Conservation (phyloP, 2,797 vertebrate species). For the Myiotriccus ornatus region DNA sequence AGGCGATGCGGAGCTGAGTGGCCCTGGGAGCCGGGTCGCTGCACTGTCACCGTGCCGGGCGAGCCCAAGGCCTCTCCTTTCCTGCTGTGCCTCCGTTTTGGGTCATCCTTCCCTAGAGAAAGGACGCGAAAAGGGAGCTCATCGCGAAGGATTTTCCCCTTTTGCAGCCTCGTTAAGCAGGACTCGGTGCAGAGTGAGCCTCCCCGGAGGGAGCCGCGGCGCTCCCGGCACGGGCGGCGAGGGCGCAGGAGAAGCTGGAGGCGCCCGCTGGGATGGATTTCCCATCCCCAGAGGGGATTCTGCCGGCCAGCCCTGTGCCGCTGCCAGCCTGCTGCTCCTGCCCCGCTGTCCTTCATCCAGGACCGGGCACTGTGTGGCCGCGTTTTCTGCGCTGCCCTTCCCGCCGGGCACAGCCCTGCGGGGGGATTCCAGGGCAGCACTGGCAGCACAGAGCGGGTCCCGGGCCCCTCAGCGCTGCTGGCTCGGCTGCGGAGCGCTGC, state of each 20-base stretch:
- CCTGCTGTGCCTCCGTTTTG: rapidly evolving
- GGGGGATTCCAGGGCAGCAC: no score
- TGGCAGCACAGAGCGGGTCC: background rate
- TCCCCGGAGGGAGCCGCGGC: background rate
- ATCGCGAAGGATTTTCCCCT: background rate
- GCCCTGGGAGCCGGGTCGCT: background rate
- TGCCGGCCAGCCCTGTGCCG: background rate
- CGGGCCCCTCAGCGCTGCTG: background rate
- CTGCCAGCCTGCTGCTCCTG: background rate
- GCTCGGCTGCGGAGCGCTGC: background rate
- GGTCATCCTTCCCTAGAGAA: background rate
- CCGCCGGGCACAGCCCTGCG: no score
- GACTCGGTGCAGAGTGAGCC: background rate
- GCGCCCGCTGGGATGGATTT: background rate
- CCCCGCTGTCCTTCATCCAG: background rate
- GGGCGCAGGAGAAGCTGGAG: background rate
- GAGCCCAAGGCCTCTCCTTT: background rate
- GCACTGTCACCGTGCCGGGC: rapidly evolving
- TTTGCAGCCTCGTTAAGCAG: background rate
- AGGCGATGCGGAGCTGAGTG: rapidly evolving
- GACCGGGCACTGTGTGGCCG: rapidly evolving
- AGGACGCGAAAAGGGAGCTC: background rate
- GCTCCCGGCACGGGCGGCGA: rapidly evolving
- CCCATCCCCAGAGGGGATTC: background rate
- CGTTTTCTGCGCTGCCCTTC: background rate